Percentiles rank a stretch among this genome's conserved stretches.
These are phyloP conservation scores for Exephanes ischioxanthus DNA, from an alignment of 2,888 invertebrate species.

Conservation along the genomic window DNA sequence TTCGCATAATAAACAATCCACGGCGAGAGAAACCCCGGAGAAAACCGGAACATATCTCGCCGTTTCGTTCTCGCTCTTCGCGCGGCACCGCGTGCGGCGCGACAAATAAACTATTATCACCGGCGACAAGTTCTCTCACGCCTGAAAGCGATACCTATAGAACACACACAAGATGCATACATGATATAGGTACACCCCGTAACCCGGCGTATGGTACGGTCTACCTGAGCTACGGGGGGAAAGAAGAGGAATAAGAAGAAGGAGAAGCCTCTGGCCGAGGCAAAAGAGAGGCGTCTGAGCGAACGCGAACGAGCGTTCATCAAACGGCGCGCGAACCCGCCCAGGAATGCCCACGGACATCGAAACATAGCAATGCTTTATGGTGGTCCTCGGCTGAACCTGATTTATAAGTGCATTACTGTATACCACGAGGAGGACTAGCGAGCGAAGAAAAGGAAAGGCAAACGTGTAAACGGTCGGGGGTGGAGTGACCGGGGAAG, in stretches of 20 bases:
- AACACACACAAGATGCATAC: slow-evolving; percentile 7
- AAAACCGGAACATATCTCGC: slow-evolving; percentile 84
- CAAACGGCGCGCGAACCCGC: slow-evolving; percentile 82
- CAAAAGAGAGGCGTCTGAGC: slow-evolving; percentile 73
- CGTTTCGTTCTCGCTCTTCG: slow-evolving; percentile 71
- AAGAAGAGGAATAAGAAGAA: slow-evolving; percentile 26
- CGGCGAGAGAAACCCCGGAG: slow-evolving; percentile 75
- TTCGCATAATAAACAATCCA: slow-evolving; percentile 84
- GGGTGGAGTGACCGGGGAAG: slow-evolving; percentile 53
- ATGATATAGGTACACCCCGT: slow-evolving; percentile 52
- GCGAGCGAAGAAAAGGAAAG: slow-evolving; percentile 53
- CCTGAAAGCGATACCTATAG: slow-evolving; percentile 72
- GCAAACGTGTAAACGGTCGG: slow-evolving; percentile 61
- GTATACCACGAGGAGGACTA: slow-evolving; percentile 77
- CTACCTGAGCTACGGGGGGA: slow-evolving; percentile 49
- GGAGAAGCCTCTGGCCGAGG: slow-evolving; percentile 62
- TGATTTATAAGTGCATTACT: slow-evolving; percentile 85
- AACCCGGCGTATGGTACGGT: slow-evolving; percentile 46
- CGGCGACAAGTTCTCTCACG: slow-evolving; percentile 84
- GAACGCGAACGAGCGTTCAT: slow-evolving; percentile 83
- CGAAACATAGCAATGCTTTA: slow-evolving; percentile 85
- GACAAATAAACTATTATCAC: slow-evolving; percentile 85
- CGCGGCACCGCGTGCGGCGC: slow-evolving; percentile 68
- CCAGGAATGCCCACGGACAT: slow-evolving; percentile 84
- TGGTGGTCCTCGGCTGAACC: slow-evolving; percentile 85